Percentiles rank a stretch among this genome's conserved stretches.
phyloP scores from a whole-genome alignment of 1,140 invertebrate species.

The Sarcophaga peregrina region DNA sequence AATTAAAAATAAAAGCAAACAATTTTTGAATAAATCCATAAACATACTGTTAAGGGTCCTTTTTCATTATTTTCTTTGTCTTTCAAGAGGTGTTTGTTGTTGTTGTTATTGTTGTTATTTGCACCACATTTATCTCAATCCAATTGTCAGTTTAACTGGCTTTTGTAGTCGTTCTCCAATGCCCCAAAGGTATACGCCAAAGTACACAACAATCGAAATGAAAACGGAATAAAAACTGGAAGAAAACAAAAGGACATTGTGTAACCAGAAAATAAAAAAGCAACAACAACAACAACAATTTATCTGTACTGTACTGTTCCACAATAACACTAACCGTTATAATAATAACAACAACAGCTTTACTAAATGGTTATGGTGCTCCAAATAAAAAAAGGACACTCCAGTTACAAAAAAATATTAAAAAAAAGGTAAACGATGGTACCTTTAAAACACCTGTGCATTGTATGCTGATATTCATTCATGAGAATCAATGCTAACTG shows the following conservation, averaged over 20 bases:
- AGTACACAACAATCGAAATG: neutral
- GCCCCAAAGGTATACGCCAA: neutral
- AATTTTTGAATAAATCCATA: neutral
- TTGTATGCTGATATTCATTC: neutral
- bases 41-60: no score
- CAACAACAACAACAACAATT: neutral
- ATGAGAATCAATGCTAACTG: no score
- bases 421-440: neutral
- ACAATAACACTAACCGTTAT: neutral
- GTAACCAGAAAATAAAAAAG: neutral
- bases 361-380: neutral
- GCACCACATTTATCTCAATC: neutral
- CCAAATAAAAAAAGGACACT: neutral
- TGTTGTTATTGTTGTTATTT: neutral
- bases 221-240: no score
- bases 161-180: conserved; percentile 2
- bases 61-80: no score
- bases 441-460: conserved; percentile 3
- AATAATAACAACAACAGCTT: neutral
- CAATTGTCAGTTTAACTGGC: conserved; percentile 20
- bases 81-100: no score
- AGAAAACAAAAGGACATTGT: no score
- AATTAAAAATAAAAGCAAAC: no score
- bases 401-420: no score
- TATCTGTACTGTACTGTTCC: neutral